Percentiles rank a stretch among this genome's conserved stretches.
These are phyloP conservation scores for Diachasmimorpha longicaudata DNA, from an alignment of 1,140 invertebrate species.

Conservation along the genomic window DNA sequence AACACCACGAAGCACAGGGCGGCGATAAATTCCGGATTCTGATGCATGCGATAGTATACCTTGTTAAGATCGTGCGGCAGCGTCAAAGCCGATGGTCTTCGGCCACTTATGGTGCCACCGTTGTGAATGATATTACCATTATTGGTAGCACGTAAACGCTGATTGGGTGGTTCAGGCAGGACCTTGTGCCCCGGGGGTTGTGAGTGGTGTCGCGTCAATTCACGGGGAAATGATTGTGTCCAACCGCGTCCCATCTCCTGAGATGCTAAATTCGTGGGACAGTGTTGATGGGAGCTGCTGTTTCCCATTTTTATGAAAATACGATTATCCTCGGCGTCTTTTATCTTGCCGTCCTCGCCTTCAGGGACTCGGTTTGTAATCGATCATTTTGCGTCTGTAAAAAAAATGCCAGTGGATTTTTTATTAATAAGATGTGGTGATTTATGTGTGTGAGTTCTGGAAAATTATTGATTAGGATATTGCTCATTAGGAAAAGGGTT, in stretches of 20 bases:
- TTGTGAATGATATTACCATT: slow-evolving; percentile 81
- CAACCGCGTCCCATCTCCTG: slow-evolving; percentile 50
- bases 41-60: slow-evolving; percentile 33
- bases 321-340: not conserved
- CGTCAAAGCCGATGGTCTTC: slow-evolving; percentile 52
- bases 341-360: not conserved
- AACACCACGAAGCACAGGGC: too few species aligned
- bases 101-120: slow-evolving; percentile 77
- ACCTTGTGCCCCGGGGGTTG: slow-evolving; percentile 67
- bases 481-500: too few species aligned
- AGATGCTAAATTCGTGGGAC: slow-evolving; percentile 26
- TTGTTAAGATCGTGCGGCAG: slow-evolving; percentile 49
- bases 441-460: too few species aligned
- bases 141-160: slow-evolving; percentile 72
- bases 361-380: slow-evolving; percentile 2
- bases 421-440: too few species aligned
- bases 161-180: slow-evolving; percentile 68
- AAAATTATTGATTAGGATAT: too few species aligned
- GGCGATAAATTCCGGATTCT: not conserved
- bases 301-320: slow-evolving; percentile 39
- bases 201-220: slow-evolving; percentile 44
- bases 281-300: slow-evolving; percentile 40
- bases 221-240: slow-evolving; percentile 61
- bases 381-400: slow-evolving; percentile 2
- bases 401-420: not conserved